Conservation (phyloP, 2,888 invertebrate species). For the Panzeria rudis region DNA sequence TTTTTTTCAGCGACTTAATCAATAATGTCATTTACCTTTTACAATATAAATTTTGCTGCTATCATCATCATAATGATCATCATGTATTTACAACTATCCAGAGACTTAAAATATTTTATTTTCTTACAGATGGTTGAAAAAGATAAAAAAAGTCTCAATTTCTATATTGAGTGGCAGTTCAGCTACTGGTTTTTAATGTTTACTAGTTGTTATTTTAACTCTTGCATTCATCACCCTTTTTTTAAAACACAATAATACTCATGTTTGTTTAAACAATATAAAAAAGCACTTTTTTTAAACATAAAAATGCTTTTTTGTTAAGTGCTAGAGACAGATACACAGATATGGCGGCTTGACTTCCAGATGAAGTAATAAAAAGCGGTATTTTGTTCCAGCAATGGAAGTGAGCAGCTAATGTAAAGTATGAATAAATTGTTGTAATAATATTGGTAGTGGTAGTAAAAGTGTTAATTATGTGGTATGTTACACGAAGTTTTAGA, state of each 20-base stretch:
- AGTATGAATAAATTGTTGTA: conserved; percentile 14
- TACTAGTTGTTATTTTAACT: conserved; percentile 41
- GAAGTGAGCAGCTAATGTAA: conserved; percentile 48
- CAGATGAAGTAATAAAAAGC: conserved; percentile 48
- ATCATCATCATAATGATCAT: conserved; percentile 6
- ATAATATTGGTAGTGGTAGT: not conserved
- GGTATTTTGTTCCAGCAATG: conserved; percentile 9
- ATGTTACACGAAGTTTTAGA: conserved; percentile 7
- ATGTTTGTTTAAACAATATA: conserved; percentile 44
- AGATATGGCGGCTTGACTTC: not conserved
- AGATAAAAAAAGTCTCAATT: conserved; percentile 35
- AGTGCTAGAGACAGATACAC: not conserved
- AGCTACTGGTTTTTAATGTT: conserved; percentile 49
- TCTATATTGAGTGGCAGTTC: conserved; percentile 5
- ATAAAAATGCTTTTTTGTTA: conserved; percentile 34
- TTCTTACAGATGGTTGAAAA: conserved; percentile 25
- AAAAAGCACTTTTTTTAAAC: not conserved
- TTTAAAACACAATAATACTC: conserved; percentile 8
- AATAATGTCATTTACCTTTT: conserved; percentile 58
- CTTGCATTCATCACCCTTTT: conserved; percentile 25
- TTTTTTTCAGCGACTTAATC: conserved; percentile 19
- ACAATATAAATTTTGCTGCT: not conserved
- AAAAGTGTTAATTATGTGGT: conserved; percentile 43
- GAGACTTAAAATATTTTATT: conserved; percentile 41
- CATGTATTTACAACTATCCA: conserved; percentile 16